phyloP scores from a whole-genome alignment of 2,113 vertebrate genomes.

The Antechinus flavipes region DNA sequence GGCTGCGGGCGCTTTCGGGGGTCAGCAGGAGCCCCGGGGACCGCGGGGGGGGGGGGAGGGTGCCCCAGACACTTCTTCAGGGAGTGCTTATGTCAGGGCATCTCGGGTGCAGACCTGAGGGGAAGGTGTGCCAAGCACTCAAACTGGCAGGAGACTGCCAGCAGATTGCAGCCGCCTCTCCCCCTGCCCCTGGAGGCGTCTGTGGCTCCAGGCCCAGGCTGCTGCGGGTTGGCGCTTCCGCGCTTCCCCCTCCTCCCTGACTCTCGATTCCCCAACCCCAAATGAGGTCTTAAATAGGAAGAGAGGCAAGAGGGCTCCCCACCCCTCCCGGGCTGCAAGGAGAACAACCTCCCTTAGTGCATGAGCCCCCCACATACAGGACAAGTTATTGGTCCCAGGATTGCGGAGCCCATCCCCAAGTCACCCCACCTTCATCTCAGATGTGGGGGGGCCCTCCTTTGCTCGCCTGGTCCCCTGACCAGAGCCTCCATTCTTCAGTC shows the following conservation, averaged over 20 bases:
- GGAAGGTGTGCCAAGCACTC: neutral
- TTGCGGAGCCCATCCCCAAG: neutral
- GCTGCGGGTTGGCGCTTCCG: neutral
- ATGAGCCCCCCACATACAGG: neutral
- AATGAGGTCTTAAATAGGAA: neutral
- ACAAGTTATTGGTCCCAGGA: neutral
- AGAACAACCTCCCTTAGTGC: neutral
- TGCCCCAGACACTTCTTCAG: neutral
- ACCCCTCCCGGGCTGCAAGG: neutral
- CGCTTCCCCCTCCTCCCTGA: neutral
- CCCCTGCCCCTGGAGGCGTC: neutral
- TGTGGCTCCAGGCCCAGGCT: neutral
- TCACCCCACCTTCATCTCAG: neutral
- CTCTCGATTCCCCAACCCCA: neutral
- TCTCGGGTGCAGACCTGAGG: neutral
- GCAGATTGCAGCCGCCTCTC: neutral
- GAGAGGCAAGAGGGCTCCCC: neutral
- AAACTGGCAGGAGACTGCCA: neutral
- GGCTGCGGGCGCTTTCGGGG: neutral
- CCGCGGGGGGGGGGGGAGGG: neutral
- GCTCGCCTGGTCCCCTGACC: neutral
- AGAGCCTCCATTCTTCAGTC: neutral
- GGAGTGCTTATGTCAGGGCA: neutral
- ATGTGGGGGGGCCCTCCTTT: neutral
- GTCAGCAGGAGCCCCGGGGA: neutral